phyloP scores from a whole-genome alignment of 2,113 vertebrate genomes.

The Odobenus rosmarus region DNA sequence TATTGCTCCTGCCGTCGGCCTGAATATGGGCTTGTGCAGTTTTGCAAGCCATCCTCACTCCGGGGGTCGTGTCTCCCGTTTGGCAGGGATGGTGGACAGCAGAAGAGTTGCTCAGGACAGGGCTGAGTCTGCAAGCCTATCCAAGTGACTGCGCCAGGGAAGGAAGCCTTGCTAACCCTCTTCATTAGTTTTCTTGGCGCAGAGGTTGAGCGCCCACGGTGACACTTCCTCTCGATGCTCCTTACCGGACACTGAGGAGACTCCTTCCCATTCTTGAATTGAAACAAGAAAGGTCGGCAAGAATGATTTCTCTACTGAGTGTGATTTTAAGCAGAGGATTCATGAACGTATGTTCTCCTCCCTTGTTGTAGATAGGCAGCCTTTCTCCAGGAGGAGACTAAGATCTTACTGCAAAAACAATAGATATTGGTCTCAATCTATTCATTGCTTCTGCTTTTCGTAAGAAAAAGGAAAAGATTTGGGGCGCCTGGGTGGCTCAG shows the following conservation, averaged over 20 bases:
- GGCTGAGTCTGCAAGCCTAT: background rate
- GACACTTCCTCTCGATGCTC: background rate
- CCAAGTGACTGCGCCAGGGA: background rate
- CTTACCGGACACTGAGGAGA: background rate
- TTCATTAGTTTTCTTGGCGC: background rate
- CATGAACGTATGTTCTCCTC: background rate
- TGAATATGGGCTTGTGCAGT: background rate
- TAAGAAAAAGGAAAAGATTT: background rate
- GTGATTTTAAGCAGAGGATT: constrained; percentile 15
- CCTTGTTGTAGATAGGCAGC: background rate
- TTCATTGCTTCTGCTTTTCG: background rate
- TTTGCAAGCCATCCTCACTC: background rate
- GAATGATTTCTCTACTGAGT: background rate
- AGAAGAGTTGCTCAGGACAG: background rate
- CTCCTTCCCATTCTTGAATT: background rate
- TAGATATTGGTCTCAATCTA: background rate
- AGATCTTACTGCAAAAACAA: background rate
- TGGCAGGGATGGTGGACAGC: rapidly evolving
- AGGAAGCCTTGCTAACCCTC: background rate
- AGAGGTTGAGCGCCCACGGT: background rate
- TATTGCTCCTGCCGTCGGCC: background rate
- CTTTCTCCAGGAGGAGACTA: background rate
- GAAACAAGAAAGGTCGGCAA: background rate
- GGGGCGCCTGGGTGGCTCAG: too few species aligned
- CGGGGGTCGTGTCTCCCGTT: background rate